These are phyloP conservation scores for Paradisaea rubra DNA, from an alignment of 2,113 vertebrate genomes.

Conservation along the genomic window DNA sequence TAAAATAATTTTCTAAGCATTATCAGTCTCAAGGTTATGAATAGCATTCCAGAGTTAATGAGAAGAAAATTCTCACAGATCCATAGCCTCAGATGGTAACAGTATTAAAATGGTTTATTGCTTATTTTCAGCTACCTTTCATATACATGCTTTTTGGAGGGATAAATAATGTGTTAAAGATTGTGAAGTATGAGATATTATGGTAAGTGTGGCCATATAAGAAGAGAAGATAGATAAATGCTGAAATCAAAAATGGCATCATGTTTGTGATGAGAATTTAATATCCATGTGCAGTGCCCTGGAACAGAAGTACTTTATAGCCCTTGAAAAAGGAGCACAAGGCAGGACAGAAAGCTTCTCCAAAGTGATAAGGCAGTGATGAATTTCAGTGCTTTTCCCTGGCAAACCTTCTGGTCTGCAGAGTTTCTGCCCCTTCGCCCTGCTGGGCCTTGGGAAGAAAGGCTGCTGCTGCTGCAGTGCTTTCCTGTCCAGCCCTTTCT, in stretches of 20 bases:
- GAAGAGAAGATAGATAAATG: slow-evolving; percentile 32
- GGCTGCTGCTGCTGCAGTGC: not conserved
- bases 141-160: not conserved
- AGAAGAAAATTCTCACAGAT: slow-evolving; percentile 12
- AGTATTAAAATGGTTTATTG: slow-evolving; percentile 6
- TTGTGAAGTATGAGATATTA: slow-evolving; percentile 14
- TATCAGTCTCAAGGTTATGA: not conserved
- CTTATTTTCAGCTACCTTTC: slow-evolving; percentile 8
- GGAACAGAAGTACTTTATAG: slow-evolving; percentile 42
- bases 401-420: not conserved
- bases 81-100: not conserved
- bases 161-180: slow-evolving; percentile 17
- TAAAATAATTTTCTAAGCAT: not conserved
- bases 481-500: not conserved
- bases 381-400: not conserved
- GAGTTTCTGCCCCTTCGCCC: not conserved
- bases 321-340: not conserved
- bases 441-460: not conserved
- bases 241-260: slow-evolving; percentile 28
- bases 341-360: not conserved
- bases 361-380: not conserved
- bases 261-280: slow-evolving; percentile 41
- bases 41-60: not conserved
- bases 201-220: not conserved
- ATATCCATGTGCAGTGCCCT: slow-evolving; percentile 16